phyloP scores from a whole-genome alignment of 2,888 invertebrate genomes.

The Rhamnusium bicolor region DNA sequence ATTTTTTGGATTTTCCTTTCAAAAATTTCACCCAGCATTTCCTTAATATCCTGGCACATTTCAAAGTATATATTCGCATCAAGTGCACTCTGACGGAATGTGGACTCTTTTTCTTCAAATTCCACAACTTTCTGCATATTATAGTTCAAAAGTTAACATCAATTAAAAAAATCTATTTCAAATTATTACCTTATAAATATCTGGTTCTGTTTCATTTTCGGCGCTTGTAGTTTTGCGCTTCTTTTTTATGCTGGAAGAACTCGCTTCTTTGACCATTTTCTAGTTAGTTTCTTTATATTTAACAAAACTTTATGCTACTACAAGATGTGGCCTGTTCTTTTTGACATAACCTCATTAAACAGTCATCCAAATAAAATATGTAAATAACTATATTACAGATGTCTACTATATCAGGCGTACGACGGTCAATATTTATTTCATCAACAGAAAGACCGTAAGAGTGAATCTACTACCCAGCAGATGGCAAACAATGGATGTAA shows the following conservation, averaged over 20 bases:
- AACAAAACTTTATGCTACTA: not conserved
- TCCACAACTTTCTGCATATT: conserved; percentile 77
- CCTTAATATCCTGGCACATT: conserved; percentile 81
- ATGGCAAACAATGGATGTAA: not conserved
- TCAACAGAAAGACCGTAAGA: no score
- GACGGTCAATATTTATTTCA: no score
- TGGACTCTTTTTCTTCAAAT: conserved; percentile 84
- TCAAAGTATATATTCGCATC: conserved; percentile 80
- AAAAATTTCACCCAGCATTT: conserved; percentile 80
- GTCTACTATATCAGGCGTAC: no score
- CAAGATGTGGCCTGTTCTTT: not conserved
- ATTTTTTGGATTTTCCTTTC: conserved; percentile 73
- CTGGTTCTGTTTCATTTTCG: conserved; percentile 72
- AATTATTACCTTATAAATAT: conserved; percentile 76
- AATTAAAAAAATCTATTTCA: not conserved
- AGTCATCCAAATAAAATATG: not conserved
- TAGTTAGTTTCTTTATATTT: not conserved
- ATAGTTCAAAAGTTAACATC: not conserved
- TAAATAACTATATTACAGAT: not conserved
- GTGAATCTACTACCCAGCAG: not conserved
- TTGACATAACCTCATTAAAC: not conserved
- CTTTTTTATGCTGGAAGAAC: conserved; percentile 73
- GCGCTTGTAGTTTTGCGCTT: conserved; percentile 73
- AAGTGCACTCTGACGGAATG: conserved; percentile 76
- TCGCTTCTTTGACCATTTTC: conserved; percentile 71